Base-by-base conservation (phyloP, 2,113 vertebrate species). In the Mastomys coucha region DNA sequence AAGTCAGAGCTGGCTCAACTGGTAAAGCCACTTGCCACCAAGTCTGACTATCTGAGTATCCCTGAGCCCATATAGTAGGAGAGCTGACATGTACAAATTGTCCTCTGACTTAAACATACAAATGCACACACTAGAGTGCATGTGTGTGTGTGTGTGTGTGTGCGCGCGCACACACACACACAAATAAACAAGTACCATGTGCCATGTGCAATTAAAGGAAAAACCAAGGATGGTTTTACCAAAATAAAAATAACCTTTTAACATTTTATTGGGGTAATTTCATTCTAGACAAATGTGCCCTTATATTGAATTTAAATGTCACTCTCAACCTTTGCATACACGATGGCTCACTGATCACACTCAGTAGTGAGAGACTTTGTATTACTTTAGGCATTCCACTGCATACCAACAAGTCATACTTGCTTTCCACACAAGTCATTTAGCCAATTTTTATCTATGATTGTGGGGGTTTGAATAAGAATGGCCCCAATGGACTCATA, bases 351-450 rank as follows among this genome's bases (percentile, higher is more conserved):
- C 42, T 91, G 65, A 89, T n/a, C 85, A 13, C 67, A 63, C 24
- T 95, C 89, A 31, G 31, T 53, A 78, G 49, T 78, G 28, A 69
- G 73, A 97, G n/a, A 77, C 9, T 36, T 65, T 65, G 82, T 72
- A 67, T 31, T 81, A 88, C 65, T 80, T 53, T 69, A 91, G 58
- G 36, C 75, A 78, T 76, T 91, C 58, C 49, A 91, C 19, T 87
- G 49, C 33, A 78, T 73, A 53, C 49, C 42, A 95, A 60, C 20
- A 22, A 87, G 26, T 89, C 63, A 75, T 87, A 86, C 51, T 72
- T 89, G 84, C 86, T 91, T 94, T 88, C 53, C 60, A 87, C 53
- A 22, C 87, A 63, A 87, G 94, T 94, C 91, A 77, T 95, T 82
- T 91, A 93, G 78, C 2, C 77, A 94, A 95, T 70, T 86, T 80